Conservation (phyloP, 2,113 vertebrate species). For the Phylloscopus whistleri region DNA sequence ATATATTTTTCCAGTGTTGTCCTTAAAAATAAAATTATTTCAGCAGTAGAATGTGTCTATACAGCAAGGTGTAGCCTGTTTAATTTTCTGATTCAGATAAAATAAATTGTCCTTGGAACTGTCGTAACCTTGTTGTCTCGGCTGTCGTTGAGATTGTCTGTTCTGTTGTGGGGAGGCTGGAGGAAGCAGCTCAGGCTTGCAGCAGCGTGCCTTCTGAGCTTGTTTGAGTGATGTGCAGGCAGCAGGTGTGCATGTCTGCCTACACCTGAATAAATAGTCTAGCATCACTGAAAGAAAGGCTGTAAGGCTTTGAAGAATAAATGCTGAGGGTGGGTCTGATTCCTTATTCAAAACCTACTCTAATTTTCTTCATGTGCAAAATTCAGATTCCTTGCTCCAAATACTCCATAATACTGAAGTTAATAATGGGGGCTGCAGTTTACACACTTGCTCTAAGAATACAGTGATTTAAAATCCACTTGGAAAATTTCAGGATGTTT, state of each 20-base stretch:
- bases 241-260: not conserved
- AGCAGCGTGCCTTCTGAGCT: not conserved
- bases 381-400: not conserved
- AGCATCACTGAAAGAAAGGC: not conserved
- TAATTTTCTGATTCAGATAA: not conserved
- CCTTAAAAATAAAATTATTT: not conserved
- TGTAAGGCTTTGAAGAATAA: not conserved
- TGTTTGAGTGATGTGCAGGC: not conserved
- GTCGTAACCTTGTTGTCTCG: not conserved
- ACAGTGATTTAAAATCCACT: not conserved
- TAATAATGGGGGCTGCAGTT: not conserved
- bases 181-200: not conserved
- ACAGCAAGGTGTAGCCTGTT: not conserved
- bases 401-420: not conserved
- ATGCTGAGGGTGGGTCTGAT: not conserved
- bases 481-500: not conserved
- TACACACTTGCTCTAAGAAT: not conserved
- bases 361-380: not conserved
- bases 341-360: not conserved
- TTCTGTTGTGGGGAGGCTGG: not conserved
- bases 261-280: not conserved
- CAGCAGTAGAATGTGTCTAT: not conserved
- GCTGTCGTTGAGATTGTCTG: accelerated
- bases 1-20: not conserved
- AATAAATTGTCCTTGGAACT: not conserved